phyloP scores from a whole-genome alignment of 2,888 invertebrate species.

The Thysanoteuthis rhombus region DNA sequence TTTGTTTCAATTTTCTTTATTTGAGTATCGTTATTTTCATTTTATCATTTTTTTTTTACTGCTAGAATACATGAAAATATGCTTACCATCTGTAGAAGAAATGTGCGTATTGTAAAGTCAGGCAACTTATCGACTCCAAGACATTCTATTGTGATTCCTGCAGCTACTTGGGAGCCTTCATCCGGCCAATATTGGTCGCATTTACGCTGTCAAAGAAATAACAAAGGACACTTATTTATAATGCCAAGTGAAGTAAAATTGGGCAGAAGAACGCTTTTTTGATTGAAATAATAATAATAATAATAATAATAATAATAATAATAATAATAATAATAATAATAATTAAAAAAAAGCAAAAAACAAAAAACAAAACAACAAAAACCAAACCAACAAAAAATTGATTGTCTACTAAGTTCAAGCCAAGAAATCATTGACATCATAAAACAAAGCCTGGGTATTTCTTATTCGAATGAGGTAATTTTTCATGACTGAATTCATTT shows the following conservation, averaged over 20 bases:
- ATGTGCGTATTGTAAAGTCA: constrained; percentile 59
- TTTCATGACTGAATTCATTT: no score
- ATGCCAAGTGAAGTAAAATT: no score
- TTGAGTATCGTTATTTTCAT: no score
- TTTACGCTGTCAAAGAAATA: constrained; percentile 50
- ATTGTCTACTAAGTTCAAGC: no score
- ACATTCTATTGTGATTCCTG: constrained; percentile 54
- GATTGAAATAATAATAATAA: neutral
- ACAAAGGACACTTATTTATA: no score
- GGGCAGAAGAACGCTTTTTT: neutral
- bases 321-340: neutral
- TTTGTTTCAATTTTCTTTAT: no score
- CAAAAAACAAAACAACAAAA: no score
- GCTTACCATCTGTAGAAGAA: constrained; percentile 54
- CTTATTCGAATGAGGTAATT: no score
- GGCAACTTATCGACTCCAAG: constrained; percentile 51
- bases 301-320: neutral
- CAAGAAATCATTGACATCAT: no score
- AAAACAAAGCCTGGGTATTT: no score
- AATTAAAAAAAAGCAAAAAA: neutral
- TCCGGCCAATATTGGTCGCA: constrained; percentile 62
- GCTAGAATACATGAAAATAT: neutral
- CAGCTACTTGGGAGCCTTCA: constrained; percentile 50
- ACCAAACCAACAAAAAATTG: no score
- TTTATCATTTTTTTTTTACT: no score